Conservation (phyloP, 2,888 invertebrate genomes). For the Euplagia quadripunctaria region DNA sequence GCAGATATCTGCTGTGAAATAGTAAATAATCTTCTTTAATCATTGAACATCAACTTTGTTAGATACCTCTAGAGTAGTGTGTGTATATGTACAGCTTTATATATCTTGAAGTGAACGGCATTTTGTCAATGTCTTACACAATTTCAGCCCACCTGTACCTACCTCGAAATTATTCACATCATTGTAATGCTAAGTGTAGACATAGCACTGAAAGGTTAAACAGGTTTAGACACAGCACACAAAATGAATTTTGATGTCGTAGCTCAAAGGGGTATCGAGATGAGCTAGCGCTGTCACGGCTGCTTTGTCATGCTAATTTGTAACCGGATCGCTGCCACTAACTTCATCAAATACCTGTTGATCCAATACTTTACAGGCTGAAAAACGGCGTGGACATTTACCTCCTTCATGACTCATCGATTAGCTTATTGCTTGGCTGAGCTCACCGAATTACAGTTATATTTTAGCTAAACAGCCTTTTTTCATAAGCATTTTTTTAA, state of each 20-base stretch:
- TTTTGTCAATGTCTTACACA: constrained; percentile 3
- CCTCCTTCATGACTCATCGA: neutral
- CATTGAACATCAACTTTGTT: no score
- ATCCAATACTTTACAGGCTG: constrained; percentile 32
- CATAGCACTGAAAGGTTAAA: constrained; percentile 18
- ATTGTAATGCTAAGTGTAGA: constrained; percentile 4
- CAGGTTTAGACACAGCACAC: constrained; percentile 35
- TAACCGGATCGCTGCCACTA: constrained; percentile 57
- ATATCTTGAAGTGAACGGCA: neutral
- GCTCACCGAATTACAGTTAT: neutral
- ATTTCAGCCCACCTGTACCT: constrained; percentile 1
- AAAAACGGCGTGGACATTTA: constrained; percentile 26
- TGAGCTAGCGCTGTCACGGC: constrained; percentile 46
- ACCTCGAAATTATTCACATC: constrained; percentile 4
- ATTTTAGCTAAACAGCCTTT: neutral
- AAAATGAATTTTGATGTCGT: constrained; percentile 42
- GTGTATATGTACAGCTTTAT: no score
- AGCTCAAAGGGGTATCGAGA: constrained; percentile 39
- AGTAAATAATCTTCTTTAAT: no score
- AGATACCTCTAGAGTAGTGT: no score
- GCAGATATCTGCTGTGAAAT: no score
- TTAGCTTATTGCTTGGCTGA: neutral
- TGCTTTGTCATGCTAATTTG: constrained; percentile 70
- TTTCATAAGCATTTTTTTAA: neutral
- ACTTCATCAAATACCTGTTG: constrained; percentile 63